Evolutionary conservation across 1,140 invertebrate genomes (phyloP).

Genomic region (Zaprionus ghesquierei): DNA sequence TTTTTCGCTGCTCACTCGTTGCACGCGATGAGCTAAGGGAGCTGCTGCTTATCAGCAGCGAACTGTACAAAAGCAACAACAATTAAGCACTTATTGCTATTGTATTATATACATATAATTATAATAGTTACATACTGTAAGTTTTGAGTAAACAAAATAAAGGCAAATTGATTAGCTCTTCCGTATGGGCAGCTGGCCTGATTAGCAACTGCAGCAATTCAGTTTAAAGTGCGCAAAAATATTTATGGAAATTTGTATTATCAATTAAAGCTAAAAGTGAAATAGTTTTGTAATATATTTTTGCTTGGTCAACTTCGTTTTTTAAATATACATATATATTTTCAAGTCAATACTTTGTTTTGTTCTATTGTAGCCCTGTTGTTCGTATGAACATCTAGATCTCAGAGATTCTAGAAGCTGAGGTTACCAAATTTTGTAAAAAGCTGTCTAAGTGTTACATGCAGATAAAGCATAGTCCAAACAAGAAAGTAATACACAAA

Average conservation of each 20-base stretch:
- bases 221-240: neutral
- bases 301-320: too few relatives aligned
- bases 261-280: neutral
- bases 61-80: constrained; percentile 6
- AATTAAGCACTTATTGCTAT: neutral
- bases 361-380: too few relatives aligned
- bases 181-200: neutral
- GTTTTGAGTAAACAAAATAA: neutral
- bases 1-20: constrained; percentile 26
- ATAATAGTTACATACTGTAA: neutral
- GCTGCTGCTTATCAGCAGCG: constrained; percentile 22
- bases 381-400: too few relatives aligned
- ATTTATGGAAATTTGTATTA: neutral
- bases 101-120: neutral
- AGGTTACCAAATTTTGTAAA: too few relatives aligned
- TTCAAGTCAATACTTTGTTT: too few relatives aligned
- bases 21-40: neutral
- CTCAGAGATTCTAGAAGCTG: too few relatives aligned
- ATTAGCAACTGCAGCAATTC: neutral
- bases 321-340: too few relatives aligned
- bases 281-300: neutral
- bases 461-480: too few relatives aligned
- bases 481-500: too few relatives aligned
- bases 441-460: too few relatives aligned
- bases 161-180: neutral